phyloP scores from a whole-genome alignment of 2,888 invertebrate species.

The Prosopocoilus inquinatus region DNA sequence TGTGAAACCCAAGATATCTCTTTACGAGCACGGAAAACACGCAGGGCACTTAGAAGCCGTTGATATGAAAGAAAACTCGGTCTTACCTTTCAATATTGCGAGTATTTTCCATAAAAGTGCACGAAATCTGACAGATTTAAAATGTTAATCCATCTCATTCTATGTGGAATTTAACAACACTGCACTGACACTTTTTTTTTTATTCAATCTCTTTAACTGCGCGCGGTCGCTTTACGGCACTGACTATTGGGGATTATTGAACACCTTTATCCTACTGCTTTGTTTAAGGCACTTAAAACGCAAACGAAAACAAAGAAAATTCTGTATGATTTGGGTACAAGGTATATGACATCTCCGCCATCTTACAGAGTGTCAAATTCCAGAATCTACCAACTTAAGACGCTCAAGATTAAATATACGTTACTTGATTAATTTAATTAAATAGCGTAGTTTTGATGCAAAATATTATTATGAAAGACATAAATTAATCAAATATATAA shows the following conservation, averaged over 20 bases:
- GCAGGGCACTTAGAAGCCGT: background rate
- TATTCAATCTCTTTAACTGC: slow-evolving; percentile 8
- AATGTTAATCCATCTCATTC: slow-evolving; percentile 48
- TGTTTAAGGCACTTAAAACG: slow-evolving; percentile 44
- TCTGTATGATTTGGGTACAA: slow-evolving; percentile 48
- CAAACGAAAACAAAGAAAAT: slow-evolving; percentile 53
- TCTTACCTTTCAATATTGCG: slow-evolving; percentile 42
- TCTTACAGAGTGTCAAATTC: slow-evolving; percentile 52
- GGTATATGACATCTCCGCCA: slow-evolving; percentile 46
- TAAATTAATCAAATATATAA: background rate
- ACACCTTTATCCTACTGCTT: slow-evolving; percentile 26
- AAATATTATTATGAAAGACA: background rate
- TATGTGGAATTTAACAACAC: slow-evolving; percentile 46
- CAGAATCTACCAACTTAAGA: slow-evolving; percentile 44
- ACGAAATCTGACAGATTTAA: slow-evolving; percentile 45
- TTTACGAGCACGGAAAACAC: slow-evolving; percentile 4
- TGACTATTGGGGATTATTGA: slow-evolving; percentile 10
- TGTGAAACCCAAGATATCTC: slow-evolving; percentile 31
- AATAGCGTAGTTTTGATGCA: no score
- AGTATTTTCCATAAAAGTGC: slow-evolving; percentile 41
- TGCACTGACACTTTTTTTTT: slow-evolving; percentile 34
- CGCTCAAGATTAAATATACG: background rate
- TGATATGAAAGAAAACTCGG: background rate
- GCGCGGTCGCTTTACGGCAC: slow-evolving; percentile 16
- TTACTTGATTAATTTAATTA: no score